Base-by-base conservation (phyloP, 2,888 invertebrate species). In the Perithous albicinctus region DNA sequence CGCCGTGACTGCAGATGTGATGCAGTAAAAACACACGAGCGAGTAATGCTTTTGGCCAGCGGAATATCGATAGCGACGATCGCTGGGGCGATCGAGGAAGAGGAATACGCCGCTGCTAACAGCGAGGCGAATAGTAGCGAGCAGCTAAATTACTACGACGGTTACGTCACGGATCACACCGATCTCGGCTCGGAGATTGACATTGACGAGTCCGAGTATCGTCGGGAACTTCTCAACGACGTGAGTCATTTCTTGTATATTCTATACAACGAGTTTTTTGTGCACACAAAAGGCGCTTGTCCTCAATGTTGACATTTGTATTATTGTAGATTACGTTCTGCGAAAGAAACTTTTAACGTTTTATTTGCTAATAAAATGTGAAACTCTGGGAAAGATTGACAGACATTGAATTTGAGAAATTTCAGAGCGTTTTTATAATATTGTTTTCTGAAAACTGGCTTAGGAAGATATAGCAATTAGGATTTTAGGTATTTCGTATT, bases 131-230 rank as follows among this genome's bases (percentile, higher is more conserved):
- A 91, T 82, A 91, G 92, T 81, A 90, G 88, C 73, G 78, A 82
- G 41, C 78, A 78, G 26, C 66, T 82, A 10, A 66, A 78, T 74
- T 89, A 88, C 67, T 91, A 89, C 84, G 92, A 92, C 88, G 92
- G 92, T 84, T 96, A 96, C 91, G 96, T 96, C 89, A 96, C 96
- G 69, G 97, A 97, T 91, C 96, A 96, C 89, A 97, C 97, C 20
- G 97, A 97, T 92, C 94, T 97, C 70, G 96, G 95, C 82, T 97
- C 97, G 67, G 97, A 97, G 90, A 90, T 92, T 80, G 91, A 92
- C 82, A 90, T 92, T 69, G 97, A 97, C 92, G 97, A 97, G 91
- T 95, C 96, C 41, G 96, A 97, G 91, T 94, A 96, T 86, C 94
- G 96, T 79, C 94, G 96, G 88, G 96, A 96, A 93, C 93, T 97